Evolutionary conservation across 2,113 vertebrate genomes (phyloP).

Genomic region (Hyperopisus bebe): DNA sequence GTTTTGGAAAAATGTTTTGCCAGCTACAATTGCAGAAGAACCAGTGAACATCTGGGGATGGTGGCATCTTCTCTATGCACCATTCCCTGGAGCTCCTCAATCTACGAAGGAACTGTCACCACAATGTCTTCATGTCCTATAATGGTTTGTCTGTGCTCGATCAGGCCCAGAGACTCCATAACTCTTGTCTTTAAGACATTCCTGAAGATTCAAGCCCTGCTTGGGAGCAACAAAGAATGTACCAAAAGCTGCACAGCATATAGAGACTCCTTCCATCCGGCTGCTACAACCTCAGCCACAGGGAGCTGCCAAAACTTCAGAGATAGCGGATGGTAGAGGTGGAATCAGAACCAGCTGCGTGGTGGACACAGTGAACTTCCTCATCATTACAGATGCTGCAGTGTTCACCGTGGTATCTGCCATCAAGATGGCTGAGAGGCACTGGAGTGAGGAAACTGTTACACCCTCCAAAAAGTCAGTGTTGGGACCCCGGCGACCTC

Average conservation of each 20-base stretch:
- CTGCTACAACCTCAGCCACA: conserved; percentile 36
- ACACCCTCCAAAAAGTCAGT: conserved; percentile 43
- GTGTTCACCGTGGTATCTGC: conserved; percentile 19
- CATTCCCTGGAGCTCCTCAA: conserved; percentile 44
- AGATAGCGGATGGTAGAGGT: conserved; percentile 32
- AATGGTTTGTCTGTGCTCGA: conserved; percentile 39
- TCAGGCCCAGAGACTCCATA: conserved; percentile 36
- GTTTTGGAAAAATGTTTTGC: conserved; percentile 58
- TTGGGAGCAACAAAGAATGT: conserved; percentile 67
- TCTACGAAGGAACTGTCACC: conserved; percentile 44
- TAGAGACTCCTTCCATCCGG: conserved; percentile 59
- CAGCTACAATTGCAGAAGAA: conserved; percentile 62
- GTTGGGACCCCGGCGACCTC: background rate
- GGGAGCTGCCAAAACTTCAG: conserved; percentile 34
- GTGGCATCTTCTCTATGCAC: conserved; percentile 43
- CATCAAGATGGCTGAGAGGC: conserved; percentile 44
- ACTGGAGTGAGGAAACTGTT: conserved; percentile 39
- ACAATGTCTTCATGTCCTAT: conserved; percentile 36
- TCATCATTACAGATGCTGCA: background rate
- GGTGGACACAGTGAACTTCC: background rate
- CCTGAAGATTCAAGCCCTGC: conserved; percentile 40
- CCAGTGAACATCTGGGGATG: conserved; percentile 41
- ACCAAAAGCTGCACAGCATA: conserved; percentile 63
- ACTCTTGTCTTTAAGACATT: conserved; percentile 46
- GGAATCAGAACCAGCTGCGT: conserved; percentile 25